Evolutionary conservation across 2,797 vertebrate species (phyloP).

Genomic region (Loriculus beryllinus): DNA sequence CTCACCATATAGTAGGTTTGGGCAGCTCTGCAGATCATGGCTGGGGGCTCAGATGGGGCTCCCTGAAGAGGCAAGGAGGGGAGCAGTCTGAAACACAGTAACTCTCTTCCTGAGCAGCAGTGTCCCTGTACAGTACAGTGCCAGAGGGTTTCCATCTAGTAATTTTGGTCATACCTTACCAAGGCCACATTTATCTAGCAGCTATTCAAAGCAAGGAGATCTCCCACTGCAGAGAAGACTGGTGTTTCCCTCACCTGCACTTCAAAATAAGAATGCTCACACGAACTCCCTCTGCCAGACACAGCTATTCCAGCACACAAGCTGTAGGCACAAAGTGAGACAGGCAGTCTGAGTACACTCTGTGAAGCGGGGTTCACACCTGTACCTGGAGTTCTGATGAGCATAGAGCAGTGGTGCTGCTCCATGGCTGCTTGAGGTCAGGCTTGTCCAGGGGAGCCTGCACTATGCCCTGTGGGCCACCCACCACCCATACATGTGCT

Average conservation of each 20-base stretch:
- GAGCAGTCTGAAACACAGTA: neutral
- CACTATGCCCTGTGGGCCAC: rapidly evolving
- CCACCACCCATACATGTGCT: neutral
- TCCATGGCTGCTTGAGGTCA: neutral
- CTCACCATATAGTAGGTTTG: rapidly evolving
- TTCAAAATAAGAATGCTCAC: neutral
- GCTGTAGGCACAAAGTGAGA: neutral
- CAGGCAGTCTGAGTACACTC: rapidly evolving
- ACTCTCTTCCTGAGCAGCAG: neutral
- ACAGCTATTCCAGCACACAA: neutral
- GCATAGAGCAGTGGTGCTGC: neutral
- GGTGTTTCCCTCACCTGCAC: neutral
- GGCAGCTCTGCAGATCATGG: neutral
- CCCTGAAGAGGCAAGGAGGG: neutral
- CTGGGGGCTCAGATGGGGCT: neutral
- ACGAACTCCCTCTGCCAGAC: neutral
- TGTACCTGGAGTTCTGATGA: rapidly evolving
- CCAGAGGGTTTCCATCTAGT: neutral
- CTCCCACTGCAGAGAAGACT: neutral
- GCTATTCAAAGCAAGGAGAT: neutral
- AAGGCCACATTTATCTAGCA: conserved; percentile 16
- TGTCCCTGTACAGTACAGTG: neutral
- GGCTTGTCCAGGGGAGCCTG: neutral
- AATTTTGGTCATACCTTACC: neutral
- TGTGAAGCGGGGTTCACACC: neutral